Conservation (phyloP, 2,113 vertebrate species). For the Oriolus oriolus region DNA sequence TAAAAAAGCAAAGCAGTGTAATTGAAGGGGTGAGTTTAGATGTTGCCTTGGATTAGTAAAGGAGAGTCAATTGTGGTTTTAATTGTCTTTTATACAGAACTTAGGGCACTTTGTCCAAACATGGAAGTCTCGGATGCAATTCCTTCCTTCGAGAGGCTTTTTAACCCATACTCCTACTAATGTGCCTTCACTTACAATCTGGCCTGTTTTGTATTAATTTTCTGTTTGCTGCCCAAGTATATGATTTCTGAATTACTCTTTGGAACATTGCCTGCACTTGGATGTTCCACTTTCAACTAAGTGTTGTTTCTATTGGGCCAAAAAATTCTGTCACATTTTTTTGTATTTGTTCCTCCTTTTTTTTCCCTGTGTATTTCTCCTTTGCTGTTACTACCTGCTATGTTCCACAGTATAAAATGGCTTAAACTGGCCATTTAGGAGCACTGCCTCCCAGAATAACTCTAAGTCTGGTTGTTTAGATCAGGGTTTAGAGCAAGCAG, state of each 20-base stretch:
- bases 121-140: accelerated
- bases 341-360: not conserved
- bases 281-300: not conserved
- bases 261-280: not conserved
- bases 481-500: not conserved
- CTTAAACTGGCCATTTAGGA: not conserved
- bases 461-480: not conserved
- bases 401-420: not conserved
- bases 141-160: not conserved
- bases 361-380: accelerated
- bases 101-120: not conserved
- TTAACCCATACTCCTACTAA: not conserved
- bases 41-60: not conserved
- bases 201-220: not conserved
- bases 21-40: not conserved
- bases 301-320: not conserved
- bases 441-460: not conserved
- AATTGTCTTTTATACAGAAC: not conserved
- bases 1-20: not conserved
- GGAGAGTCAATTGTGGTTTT: not conserved
- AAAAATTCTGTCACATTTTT: not conserved
- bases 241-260: not conserved
- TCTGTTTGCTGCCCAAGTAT: not conserved
- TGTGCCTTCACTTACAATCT: not conserved
- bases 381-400: not conserved